Evolutionary conservation across 2,113 vertebrate genomes (phyloP), one percentile per base, ranked within the genome.

Genomic region (Pungitius pungitius): DNA sequence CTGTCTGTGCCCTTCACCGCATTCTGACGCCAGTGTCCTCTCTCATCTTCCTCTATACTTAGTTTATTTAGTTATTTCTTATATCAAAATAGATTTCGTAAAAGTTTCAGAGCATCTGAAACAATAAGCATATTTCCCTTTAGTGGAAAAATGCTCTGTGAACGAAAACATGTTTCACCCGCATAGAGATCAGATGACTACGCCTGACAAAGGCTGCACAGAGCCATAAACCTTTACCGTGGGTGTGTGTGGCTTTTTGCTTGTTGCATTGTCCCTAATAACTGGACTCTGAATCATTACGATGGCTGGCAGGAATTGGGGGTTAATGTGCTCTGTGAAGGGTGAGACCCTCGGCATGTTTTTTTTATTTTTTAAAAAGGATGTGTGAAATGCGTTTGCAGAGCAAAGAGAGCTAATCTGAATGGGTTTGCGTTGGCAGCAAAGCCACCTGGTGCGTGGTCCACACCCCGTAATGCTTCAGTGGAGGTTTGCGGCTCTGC

Each of bases 11-110:
- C 71, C 78, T 64, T 43, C 37, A 22, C 87, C 81, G 63, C 62
- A 77, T 86, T 85, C 69, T 82, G 87, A 83, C 10, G 45, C 76
- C 72, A 86, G 78, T 87, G 77, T n/a, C 1, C 26, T 22, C 26
- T 67, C 6, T 52, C 55, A 52, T 52, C 24, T 8, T 8, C 9
- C 10, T 70, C 0, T 69, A 49, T 26, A 35, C 3, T 60, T 1
- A 57, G 9, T 35, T 39, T 61, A 27, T 56, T 20, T 18, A 18
- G 9, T 37, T 20, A n/a, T 73, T 72, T 14, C 14, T 14, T 73
- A 10, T 60, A 47, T 33, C 17, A 51, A 66, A 82, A 62, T 12
- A 3, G 11, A 39, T 75, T 2, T 52, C 78, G 13, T 8, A 18
- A 60, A 55, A 39, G 24, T 7, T 64, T 58, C 33, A 10, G 10